Conservation (phyloP, 2,797 vertebrate genomes). For the Semaprochilodus insignis region DNA sequence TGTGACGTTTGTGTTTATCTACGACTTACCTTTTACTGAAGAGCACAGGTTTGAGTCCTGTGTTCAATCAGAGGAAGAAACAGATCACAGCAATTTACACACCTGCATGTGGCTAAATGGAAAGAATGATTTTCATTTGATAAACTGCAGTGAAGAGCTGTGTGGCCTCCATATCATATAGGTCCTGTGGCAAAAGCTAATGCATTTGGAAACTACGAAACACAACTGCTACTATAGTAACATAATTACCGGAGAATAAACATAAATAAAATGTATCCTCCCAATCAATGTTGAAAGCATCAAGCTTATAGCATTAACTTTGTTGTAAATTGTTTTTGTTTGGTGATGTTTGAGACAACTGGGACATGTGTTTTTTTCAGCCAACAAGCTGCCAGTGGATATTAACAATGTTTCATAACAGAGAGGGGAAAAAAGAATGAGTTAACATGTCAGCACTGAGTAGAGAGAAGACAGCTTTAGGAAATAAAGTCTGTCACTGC, state of each 20-base stretch:
- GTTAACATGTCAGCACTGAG: not conserved
- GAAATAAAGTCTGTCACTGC: not conserved
- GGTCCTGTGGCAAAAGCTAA: too few species aligned
- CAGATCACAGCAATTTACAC: not conserved
- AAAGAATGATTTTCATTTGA: too few species aligned
- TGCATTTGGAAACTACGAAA: too few species aligned
- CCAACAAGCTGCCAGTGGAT: not conserved
- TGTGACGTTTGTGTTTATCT: not conserved
- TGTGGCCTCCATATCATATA: too few species aligned
- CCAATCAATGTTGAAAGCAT: too few species aligned
- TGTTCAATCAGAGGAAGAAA: not conserved
- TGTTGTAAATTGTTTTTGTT: too few species aligned
- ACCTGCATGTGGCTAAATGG: not conserved
- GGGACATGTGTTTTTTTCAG: too few species aligned
- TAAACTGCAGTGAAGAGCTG: too few species aligned
- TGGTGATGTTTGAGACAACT: not conserved
- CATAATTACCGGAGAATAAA: too few species aligned
- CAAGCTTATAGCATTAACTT: too few species aligned
- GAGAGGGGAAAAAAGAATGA: not conserved
- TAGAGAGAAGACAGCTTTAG: not conserved
- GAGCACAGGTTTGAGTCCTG: not conserved
- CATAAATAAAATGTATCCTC: too few species aligned
- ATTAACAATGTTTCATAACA: not conserved
- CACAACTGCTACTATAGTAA: too few species aligned
- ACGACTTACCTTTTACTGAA: not conserved